Evolutionary conservation across 2,113 vertebrate genomes (phyloP).

Genomic region (Myotis davidii): DNA sequence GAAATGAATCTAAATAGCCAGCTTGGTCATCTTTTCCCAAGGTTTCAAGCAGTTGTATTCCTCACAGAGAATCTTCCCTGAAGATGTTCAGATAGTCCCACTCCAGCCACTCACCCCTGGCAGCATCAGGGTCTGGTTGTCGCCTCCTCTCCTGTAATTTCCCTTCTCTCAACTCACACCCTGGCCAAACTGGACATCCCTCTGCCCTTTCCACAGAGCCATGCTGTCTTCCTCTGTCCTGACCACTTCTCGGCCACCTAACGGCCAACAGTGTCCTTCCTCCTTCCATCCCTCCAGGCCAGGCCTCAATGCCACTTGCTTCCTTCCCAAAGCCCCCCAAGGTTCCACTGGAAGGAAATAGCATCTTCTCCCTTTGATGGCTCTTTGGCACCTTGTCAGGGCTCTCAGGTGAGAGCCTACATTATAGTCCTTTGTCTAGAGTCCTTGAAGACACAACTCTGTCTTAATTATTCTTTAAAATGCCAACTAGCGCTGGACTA

Average conservation of each 20-base stretch:
- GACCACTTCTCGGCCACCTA: background rate
- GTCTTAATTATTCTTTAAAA: constrained; percentile 35
- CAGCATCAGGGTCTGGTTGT: rapidly evolving
- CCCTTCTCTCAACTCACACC: rapidly evolving
- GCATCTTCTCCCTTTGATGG: background rate
- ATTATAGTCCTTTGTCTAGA: background rate
- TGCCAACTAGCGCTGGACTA: background rate
- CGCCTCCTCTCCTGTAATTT: background rate
- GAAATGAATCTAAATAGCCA: background rate
- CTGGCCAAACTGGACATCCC: background rate
- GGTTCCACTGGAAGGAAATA: background rate
- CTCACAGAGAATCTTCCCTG: background rate
- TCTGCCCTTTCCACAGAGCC: background rate
- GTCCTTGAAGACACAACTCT: background rate
- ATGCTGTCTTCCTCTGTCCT: background rate
- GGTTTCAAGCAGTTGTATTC: background rate
- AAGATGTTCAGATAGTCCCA: background rate
- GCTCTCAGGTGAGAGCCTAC: background rate
- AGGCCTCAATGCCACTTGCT: background rate
- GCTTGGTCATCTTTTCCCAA: background rate
- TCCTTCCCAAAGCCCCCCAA: background rate
- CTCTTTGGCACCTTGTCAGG: background rate
- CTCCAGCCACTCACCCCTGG: background rate
- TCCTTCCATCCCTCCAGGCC: background rate
- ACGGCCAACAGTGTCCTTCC: background rate